A percentile compares a stretch with the other conserved stretches of the same genome.
These are phyloP conservation scores for Agelas oroides DNA, from an alignment of 37 sponge, comb jelly and placozoan genomes.

Conservation along the genomic window DNA sequence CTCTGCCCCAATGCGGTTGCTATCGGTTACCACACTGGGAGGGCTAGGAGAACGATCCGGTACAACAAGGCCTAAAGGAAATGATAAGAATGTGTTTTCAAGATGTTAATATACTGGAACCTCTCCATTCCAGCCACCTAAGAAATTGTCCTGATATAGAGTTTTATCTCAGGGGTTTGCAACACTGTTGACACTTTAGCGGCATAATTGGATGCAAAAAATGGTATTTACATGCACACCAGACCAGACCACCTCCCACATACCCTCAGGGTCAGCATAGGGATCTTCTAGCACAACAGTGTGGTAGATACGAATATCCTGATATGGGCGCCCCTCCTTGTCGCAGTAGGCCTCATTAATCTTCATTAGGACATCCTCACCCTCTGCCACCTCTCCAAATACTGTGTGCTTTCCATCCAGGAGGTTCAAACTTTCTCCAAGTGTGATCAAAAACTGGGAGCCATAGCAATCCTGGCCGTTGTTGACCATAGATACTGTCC, in stretches of 20 bases:
- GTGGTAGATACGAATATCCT: constrained; percentile 94
- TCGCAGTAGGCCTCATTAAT: constrained; percentile 92
- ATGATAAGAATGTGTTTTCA: neutral
- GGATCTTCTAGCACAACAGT: constrained; percentile 98
- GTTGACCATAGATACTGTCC: constrained; percentile 93
- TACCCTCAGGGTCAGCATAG: constrained; percentile 83
- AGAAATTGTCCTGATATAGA: too few relatives aligned
- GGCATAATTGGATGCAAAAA: too few relatives aligned
- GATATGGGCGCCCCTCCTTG: constrained; percentile 86
- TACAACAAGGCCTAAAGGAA: constrained; percentile 51
- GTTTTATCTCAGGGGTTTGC: too few relatives aligned
- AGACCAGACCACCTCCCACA: neutral
- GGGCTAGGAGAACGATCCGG: constrained; percentile 91
- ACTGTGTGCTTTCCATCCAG: constrained; percentile 93
- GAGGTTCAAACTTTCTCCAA: constrained; percentile 74
- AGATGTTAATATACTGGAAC: neutral
- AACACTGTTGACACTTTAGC: too few relatives aligned
- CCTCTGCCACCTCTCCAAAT: constrained; percentile 95
- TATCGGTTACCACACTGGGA: constrained; percentile 50
- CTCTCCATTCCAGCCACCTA: neutral
- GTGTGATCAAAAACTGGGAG: constrained; percentile 94
- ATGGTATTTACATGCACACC: too few relatives aligned
- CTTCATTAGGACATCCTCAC: constrained; percentile 80
- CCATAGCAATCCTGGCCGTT: constrained; percentile 76
- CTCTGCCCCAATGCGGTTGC: constrained; percentile 86